Conservation (phyloP, 2,797 vertebrate genomes). For the Synanceia verrucosa region DNA sequence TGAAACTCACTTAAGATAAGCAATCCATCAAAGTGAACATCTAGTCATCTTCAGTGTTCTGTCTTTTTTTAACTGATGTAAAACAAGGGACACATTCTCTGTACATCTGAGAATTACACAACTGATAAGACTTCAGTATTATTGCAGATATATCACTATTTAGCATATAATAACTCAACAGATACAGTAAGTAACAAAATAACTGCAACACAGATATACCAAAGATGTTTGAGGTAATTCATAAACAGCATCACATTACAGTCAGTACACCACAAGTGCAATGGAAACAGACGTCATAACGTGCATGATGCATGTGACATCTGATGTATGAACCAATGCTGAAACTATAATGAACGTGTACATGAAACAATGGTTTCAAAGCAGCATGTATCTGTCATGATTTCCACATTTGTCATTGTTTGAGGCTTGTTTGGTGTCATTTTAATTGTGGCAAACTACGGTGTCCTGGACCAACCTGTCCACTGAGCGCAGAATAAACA, state of each 20-base stretch:
- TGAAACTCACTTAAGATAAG: conserved; percentile 2
- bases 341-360: not conserved
- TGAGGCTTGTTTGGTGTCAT: not conserved
- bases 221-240: not conserved
- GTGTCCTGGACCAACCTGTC: not conserved
- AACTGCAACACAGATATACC: not conserved
- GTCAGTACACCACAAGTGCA: not conserved
- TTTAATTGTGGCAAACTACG: not conserved
- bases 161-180: not conserved
- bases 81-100: not conserved
- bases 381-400: not conserved
- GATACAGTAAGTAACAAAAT: not conserved
- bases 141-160: not conserved
- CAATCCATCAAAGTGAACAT: conserved; percentile 17
- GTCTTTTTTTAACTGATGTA: not conserved
- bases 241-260: not conserved
- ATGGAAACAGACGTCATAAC: not conserved
- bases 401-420: not conserved
- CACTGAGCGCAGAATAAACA: not conserved
- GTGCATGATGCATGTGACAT: not conserved
- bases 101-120: not conserved
- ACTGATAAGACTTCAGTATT: not conserved
- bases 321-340: not conserved
- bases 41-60: not conserved
- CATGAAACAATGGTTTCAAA: not conserved